These are phyloP conservation scores for Platysteira castanea DNA, from an alignment of 2,113 vertebrate species.

Conservation along the genomic window DNA sequence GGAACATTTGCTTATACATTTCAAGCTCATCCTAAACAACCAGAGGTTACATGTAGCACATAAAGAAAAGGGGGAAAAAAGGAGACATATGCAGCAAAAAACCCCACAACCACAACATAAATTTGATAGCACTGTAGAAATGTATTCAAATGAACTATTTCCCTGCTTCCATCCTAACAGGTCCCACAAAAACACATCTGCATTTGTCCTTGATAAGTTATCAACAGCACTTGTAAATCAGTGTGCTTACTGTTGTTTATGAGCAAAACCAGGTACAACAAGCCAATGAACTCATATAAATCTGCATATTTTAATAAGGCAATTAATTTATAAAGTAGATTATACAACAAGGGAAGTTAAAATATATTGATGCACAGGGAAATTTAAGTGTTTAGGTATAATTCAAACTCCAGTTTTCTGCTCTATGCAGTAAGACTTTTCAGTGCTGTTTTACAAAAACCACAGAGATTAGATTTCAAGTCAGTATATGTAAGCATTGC, in stretches of 20 bases:
- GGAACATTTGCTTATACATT: not conserved
- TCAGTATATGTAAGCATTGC: not conserved
- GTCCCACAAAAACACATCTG: not conserved
- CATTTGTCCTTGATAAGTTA: not conserved
- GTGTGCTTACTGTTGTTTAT: not conserved
- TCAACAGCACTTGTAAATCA: not conserved
- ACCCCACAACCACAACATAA: not conserved
- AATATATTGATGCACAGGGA: not conserved
- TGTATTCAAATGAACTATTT: not conserved
- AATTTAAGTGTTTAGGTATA: not conserved
- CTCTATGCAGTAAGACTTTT: not conserved
- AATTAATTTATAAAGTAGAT: constrained; percentile 18
- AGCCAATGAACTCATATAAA: not conserved
- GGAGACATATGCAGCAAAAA: not conserved
- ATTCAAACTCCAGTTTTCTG: not conserved
- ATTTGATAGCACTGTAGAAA: not conserved
- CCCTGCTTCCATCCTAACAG: not conserved
- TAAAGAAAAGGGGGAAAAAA: too few species aligned
- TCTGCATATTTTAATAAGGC: not conserved
- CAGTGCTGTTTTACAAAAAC: not conserved
- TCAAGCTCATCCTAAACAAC: not conserved
- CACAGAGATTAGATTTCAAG: not conserved
- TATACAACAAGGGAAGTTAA: not conserved
- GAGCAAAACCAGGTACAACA: not conserved
- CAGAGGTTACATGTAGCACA: not conserved